Base-by-base conservation (phyloP, 2,888 invertebrate species). In the Drosophila melanosoma region DNA sequence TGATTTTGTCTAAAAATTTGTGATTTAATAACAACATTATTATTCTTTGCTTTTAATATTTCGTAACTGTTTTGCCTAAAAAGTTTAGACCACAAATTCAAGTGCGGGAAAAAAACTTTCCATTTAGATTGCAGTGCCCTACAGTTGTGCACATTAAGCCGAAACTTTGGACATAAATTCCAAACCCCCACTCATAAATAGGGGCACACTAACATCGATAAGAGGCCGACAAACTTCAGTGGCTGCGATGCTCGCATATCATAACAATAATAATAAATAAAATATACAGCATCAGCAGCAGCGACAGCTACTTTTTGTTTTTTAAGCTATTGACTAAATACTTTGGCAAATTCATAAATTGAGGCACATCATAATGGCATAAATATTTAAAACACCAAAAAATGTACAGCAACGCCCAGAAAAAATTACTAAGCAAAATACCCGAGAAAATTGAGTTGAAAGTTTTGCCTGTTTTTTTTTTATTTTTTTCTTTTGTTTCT, bases 331-430 rank as follows among this genome's bases (percentile, higher is more conserved):
- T 84, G 89, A 87, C 89, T 87, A 87, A 87, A 89, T 87, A 89
- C 87, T 89, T 87, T 81, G 83, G 74, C 81, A 84, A 87, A 87
- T 89, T 87, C 89, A 87, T 88, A 86, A 86, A 86, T 88, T 86
- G 76, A 77, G 81, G 82, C 84, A 75, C 73, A 78, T 76, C 82
- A 71, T 82, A 75, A 83, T 79, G 76, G 71, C 83, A 82, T 86
- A 88, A 86, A 86, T 86, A 86, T 88, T 86, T 88, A 70, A 86
- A 83, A 76, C 71, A 79, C 68, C 72, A 68, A 65, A 73, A 26
- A 45, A 67, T 53, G 56, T 49, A 49, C 63, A 66, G 49, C 65
- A 67, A 59, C 52, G 67, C 20, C 10, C 17, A n/a, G 8, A 29
- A 64, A 61, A 68, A 69, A 78, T 81, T 69, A 49, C 71, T 62